Evolutionary conservation across 2,888 invertebrate genomes (phyloP).

Genomic region (Timema podura): DNA sequence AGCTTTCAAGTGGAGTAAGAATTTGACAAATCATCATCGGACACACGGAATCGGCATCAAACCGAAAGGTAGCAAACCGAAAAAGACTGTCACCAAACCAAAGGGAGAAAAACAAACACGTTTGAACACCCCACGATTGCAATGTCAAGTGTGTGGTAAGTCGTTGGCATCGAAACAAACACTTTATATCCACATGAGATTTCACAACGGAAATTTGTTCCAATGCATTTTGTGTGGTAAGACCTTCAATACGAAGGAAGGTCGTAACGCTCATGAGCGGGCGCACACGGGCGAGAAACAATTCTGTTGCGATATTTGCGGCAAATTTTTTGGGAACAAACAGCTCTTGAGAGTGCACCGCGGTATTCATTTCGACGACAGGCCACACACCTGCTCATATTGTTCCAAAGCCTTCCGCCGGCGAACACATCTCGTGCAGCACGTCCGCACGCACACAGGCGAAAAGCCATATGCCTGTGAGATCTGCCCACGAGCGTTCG

Average conservation of each 20-base stretch:
- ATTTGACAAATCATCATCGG: slow-evolving; percentile 21
- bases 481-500: slow-evolving; percentile 38
- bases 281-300: slow-evolving; percentile 21
- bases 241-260: slow-evolving; percentile 23
- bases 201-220: slow-evolving; percentile 43
- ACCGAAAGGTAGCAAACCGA: not conserved
- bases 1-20: slow-evolving; percentile 22
- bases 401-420: slow-evolving; percentile 40
- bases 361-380: slow-evolving; percentile 35
- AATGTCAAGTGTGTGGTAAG: too few species aligned
- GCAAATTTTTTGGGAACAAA: slow-evolving; percentile 22
- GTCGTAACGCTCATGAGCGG: slow-evolving; percentile 22
- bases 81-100: not conserved
- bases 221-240: slow-evolving; percentile 21
- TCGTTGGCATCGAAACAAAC: not conserved
- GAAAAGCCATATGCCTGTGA: slow-evolving; percentile 40
- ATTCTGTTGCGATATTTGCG: slow-evolving; percentile 14
- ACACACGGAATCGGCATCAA: not conserved
- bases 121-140: not conserved
- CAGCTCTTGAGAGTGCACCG: slow-evolving; percentile 23
- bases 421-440: slow-evolving; percentile 39
- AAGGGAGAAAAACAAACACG: too few species aligned
- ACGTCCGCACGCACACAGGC: slow-evolving; percentile 41
- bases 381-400: slow-evolving; percentile 38
- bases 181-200: slow-evolving; percentile 45